These are phyloP conservation scores for Drosophila stalkeri DNA, from an alignment of 2,888 invertebrate genomes.

Conservation along the genomic window DNA sequence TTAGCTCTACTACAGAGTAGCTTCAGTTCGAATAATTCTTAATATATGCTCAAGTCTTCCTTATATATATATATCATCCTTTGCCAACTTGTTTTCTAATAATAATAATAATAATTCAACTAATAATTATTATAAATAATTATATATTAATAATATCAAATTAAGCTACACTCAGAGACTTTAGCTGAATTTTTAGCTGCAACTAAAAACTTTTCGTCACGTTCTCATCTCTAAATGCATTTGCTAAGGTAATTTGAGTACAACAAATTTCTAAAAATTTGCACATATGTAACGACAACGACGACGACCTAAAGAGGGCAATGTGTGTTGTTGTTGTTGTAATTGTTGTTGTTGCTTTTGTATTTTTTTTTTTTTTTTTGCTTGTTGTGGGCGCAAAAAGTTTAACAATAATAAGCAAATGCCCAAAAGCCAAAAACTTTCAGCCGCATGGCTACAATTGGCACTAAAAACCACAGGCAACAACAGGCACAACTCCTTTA, in stretches of 20 bases:
- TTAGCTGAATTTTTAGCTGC: background rate
- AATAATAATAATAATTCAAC: too few species aligned
- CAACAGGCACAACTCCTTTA: slow-evolving; percentile 17
- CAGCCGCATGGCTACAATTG: slow-evolving; percentile 64
- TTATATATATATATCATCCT: too few species aligned
- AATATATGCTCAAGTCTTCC: too few species aligned
- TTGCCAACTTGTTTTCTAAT: too few species aligned
- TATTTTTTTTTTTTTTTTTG: slow-evolving; percentile 11
- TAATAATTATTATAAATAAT: too few species aligned
- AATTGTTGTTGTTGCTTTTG: slow-evolving; percentile 8
- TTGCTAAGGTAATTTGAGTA: slow-evolving; percentile 58
- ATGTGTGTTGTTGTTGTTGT: slow-evolving; percentile 6
- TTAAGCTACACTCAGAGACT: too few species aligned
- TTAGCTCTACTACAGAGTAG: too few species aligned
- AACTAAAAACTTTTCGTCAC: background rate
- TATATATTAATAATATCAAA: too few species aligned
- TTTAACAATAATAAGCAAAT: slow-evolving; percentile 82
- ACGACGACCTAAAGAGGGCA: slow-evolving; percentile 33
- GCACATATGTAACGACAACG: slow-evolving; percentile 43
- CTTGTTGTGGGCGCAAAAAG: slow-evolving; percentile 70
- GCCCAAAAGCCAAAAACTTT: slow-evolving; percentile 74
- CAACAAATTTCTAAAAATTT: slow-evolving; percentile 59
- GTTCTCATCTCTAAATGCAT: slow-evolving; percentile 58
- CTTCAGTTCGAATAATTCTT: too few species aligned
- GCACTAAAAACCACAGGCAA: slow-evolving; percentile 47